These are phyloP conservation scores for Aphelenchoides fujianensis DNA, from an alignment of 1,140 invertebrate genomes.

Conservation along the genomic window DNA sequence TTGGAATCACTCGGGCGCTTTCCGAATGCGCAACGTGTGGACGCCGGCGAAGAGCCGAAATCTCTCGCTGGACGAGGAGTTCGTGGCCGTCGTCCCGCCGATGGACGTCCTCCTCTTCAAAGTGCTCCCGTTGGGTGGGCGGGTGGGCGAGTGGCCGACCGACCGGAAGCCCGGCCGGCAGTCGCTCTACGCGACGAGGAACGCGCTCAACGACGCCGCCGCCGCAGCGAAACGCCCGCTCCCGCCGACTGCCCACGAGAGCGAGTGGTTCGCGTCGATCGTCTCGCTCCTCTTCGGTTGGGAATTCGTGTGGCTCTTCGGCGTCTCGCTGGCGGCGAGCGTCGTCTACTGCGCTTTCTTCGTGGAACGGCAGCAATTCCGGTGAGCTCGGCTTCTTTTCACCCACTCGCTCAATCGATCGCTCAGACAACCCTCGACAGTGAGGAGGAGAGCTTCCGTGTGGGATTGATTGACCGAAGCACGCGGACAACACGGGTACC, in stretches of 20 bases:
- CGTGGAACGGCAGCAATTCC: too few species aligned
- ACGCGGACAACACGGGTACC: too few species aligned
- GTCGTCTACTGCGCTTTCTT: not conserved
- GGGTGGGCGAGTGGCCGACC: not conserved
- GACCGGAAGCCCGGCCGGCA: not conserved
- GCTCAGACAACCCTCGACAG: too few species aligned
- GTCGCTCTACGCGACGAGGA: not conserved
- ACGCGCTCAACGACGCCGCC: too few species aligned
- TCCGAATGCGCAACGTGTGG: not conserved
- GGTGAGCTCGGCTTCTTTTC: too few species aligned
- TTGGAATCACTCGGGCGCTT: not conserved
- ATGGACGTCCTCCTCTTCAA: not conserved
- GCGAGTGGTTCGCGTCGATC: not conserved
- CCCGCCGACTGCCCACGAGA: too few species aligned
- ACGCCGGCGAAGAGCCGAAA: not conserved
- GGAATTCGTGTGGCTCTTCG: not conserved
- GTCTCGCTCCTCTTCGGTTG: not conserved
- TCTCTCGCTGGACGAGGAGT: not conserved
- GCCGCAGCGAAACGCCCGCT: too few species aligned
- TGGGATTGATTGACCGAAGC: too few species aligned
- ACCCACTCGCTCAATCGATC: too few species aligned
- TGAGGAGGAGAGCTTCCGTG: too few species aligned
- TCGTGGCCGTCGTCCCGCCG: not conserved
- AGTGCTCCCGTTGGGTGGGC: not conserved
- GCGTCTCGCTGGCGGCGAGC: not conserved